Evolutionary conservation across 1,140 invertebrate species (phyloP), one percentile per base, ranked within the genome.

Genomic region (Ips typographus): DNA sequence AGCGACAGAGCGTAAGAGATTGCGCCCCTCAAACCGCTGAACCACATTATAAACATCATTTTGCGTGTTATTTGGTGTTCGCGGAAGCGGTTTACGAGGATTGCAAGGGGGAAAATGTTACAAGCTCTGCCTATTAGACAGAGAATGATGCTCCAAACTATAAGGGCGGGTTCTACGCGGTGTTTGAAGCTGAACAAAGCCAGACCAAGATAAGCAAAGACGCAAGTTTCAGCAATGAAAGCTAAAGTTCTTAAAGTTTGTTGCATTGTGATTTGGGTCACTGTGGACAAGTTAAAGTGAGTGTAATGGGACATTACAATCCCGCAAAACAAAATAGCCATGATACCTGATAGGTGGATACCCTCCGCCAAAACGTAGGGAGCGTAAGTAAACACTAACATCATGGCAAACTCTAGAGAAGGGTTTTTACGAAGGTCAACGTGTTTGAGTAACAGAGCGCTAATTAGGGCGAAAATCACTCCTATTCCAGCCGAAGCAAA

Each of bases 11-110:
- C 97, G 83, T 99, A 99, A 0, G 96, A 96, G 81, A 99, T 98
- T 8, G 97, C 98, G 43, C 98, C 98, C 52, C 97, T 85, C 68
- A 99, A 83, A 87, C 92, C 92, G 81, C 95, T 98, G 78, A 99
- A 99, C 96, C 96, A 99, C 96, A 98, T 99, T 55, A 99, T 98
- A 77, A 98, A 98, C 89, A 98, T 97, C 93, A 98, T 98, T 82
- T 96, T 96, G 77, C 91, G 92, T 0, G 95, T 98, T 56, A 99
- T 99, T 82, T 96, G 95, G 83, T 99, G 96, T 79, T 98, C 94
- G 40, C 96, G 87, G 82, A 98, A 99, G 80, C 91, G 92, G 80
- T 99, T 99, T 4, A 96, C 92, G 4, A 99, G 82, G 74, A 93
- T 87, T 2, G 95, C 93, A 7, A 99, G 81, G 22, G 98, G 98